Percentiles rank a stretch among this genome's conserved stretches.
These are phyloP conservation scores for Magallana ariakensis DNA, from an alignment of 1,140 invertebrate genomes.

Conservation along the genomic window DNA sequence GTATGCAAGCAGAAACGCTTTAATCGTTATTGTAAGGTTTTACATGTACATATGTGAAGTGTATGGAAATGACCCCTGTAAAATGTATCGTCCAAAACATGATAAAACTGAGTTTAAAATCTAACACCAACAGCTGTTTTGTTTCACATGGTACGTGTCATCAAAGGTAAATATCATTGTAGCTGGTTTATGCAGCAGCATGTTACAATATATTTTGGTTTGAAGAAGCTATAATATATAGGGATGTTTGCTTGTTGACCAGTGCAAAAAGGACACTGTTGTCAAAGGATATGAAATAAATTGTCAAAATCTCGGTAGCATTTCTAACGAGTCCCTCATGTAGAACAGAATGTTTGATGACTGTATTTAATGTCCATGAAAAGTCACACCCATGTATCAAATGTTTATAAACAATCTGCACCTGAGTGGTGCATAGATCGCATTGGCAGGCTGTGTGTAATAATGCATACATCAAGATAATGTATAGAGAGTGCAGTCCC, in stretches of 20 bases:
- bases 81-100: no score
- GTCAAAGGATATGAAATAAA: neutral
- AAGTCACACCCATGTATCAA: neutral
- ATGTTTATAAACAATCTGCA: neutral
- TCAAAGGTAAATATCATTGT: neutral
- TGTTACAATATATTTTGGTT: no score
- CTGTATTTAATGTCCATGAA: neutral
- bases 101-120: neutral
- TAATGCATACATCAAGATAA: constrained; percentile 14
- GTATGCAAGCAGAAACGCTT: no score
- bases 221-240: no score
- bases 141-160: neutral
- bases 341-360: neutral
- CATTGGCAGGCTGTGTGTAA: neutral
- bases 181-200: no score
- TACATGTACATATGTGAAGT: no score
- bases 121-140: neutral
- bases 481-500: neutral
- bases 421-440: neutral
- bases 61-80: no score
- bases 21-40: no score
- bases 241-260: neutral
- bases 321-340: neutral
- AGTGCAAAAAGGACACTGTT: neutral
- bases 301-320: neutral